Evolutionary conservation across 2,797 vertebrate species (phyloP).

Genomic region (Simalia tracyae): DNA sequence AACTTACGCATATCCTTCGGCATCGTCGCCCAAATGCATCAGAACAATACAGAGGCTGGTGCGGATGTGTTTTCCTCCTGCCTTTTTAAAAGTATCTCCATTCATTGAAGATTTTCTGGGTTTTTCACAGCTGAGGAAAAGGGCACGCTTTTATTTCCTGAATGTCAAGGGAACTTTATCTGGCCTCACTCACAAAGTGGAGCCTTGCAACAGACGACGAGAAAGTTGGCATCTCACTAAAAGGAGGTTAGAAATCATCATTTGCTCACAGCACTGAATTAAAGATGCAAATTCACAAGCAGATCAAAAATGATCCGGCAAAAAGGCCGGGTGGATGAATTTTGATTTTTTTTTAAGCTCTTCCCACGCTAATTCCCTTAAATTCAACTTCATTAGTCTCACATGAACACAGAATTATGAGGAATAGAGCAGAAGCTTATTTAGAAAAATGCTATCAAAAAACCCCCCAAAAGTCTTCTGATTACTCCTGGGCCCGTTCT

Average conservation of each 20-base stretch:
- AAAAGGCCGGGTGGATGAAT: background rate
- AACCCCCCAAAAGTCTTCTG: background rate
- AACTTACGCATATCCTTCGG: no score
- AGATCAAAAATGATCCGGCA: background rate
- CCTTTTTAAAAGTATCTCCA: background rate
- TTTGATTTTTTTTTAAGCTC: background rate
- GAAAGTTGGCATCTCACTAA: background rate
- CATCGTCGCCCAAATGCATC: no score
- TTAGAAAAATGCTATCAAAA: background rate
- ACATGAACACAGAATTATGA: background rate
- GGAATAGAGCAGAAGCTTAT: background rate
- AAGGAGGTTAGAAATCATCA: background rate
- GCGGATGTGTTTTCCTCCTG: background rate
- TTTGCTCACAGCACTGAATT: background rate
- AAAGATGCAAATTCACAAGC: background rate
- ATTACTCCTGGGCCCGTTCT: background rate
- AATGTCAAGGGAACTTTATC: background rate
- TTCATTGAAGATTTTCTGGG: background rate
- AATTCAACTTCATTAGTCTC: background rate
- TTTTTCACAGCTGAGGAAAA: background rate
- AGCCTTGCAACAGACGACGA: background rate
- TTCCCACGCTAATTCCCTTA: background rate
- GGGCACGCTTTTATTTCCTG: background rate
- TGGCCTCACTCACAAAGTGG: background rate
- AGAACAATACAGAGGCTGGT: background rate